Base-by-base conservation (phyloP, 2,113 vertebrate species). In the Megaptera novaeangliae region DNA sequence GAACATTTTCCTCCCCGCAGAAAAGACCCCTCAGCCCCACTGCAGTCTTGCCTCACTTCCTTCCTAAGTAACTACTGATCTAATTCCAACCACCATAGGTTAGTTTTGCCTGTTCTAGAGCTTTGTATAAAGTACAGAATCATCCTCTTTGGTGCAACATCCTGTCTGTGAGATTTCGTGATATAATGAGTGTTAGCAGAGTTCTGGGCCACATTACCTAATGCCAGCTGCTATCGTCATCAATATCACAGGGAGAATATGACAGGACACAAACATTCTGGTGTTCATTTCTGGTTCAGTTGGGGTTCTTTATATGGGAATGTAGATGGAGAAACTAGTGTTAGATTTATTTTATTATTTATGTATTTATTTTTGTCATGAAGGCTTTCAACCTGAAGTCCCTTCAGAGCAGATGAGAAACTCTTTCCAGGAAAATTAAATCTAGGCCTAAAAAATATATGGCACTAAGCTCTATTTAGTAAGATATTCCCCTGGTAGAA, bases 381-480 rank as follows among this genome's bases (percentile, higher is more conserved):
- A 96, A 97, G 52, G 31, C 25, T 96, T 96, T 95, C 92, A 97
- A 96, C 31, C 85, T 75, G 61, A 94, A 92, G 52, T 97, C 91
- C 81, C 89, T 95, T 77, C 69, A 95, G 83, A 95, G 89, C 44
- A 75, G 94, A 90, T 81, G 80, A 96, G 96, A 94, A 97, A 96
- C 52, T 90, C 92, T 87, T 98, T 97, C 97, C 94, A 92, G 95
- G 83, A 97, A 97, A 98, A 97, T 95, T 97, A 96, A 93, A 90
- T 96, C 90, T 80, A 94, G 89, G 46, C 63, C 84, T 92, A 94
- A 94, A 93, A 95, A 66, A 61, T 96, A 89, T 34, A 86, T 80
- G 55, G 39, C 52, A 52, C 83, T 84, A 81, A 80, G 86, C 91
- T 96, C 89, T 95, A 83, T 96, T 96, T 97, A 97, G 97, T 84